A percentile compares a stretch with the other conserved stretches of the same genome.
Evolutionary conservation across 2,797 vertebrate species (phyloP).

Genomic region (Phataginus tricuspis): DNA sequence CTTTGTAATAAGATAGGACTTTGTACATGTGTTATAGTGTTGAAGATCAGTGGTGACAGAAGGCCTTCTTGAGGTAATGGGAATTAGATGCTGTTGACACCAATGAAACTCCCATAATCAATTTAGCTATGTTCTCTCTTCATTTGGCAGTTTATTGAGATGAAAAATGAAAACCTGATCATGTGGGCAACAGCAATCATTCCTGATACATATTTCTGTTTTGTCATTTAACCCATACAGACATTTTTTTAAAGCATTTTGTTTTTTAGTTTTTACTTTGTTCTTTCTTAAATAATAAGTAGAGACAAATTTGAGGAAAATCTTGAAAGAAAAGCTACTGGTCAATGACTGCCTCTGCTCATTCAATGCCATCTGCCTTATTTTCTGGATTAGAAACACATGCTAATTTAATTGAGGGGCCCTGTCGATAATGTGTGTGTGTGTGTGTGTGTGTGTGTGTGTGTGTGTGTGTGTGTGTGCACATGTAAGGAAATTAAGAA

Average conservation of each 20-base stretch:
- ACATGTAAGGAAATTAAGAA: not conserved
- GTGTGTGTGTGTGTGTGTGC: not conserved
- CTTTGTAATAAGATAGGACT: not conserved
- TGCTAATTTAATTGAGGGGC: slow-evolving; percentile 44
- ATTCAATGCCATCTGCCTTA: slow-evolving; percentile 33
- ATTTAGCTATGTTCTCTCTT: slow-evolving; percentile 32
- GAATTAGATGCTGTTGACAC: not conserved
- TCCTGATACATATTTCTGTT: slow-evolving; percentile 3
- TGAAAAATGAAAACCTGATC: slow-evolving; percentile 32
- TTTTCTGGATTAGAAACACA: slow-evolving; percentile 50
- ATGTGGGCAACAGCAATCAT: not conserved
- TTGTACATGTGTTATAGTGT: not conserved
- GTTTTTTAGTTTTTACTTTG: slow-evolving; percentile 63
- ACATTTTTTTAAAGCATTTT: slow-evolving; percentile 46
- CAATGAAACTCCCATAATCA: not conserved
- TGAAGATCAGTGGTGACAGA: not conserved
- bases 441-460: not conserved
- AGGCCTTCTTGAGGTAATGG: not conserved
- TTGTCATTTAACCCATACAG: slow-evolving; percentile 39
- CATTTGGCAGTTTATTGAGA: slow-evolving; percentile 36
- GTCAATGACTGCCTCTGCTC: not conserved
- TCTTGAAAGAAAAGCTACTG: slow-evolving; percentile 36
- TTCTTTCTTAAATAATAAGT: slow-evolving; percentile 57
- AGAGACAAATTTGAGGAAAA: slow-evolving; percentile 46
- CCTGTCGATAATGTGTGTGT: slow-evolving; percentile 47